Evolutionary conservation across 2,113 vertebrate genomes (phyloP), one percentile per base, ranked within the genome.

Genomic region (Anser brachyrhynchus): DNA sequence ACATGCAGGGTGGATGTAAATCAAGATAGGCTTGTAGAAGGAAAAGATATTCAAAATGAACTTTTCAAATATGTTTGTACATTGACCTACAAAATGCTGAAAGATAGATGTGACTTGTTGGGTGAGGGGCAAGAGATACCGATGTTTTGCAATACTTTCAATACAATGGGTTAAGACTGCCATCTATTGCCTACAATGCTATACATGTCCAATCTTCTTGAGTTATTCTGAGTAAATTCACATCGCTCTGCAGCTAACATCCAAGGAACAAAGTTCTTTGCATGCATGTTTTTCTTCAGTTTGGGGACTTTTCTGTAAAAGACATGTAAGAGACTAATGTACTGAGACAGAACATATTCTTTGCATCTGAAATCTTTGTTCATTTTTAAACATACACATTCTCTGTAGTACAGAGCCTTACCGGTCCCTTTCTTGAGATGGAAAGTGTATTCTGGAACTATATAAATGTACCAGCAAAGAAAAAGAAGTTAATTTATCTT

Each of bases 181-280:
- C 96, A 97, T 95, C 95, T 96, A 94, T 95, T 94, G 96, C 43
- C 78, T 87, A n/a, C 64, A 33, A 17, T 33, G 35, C 10, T 85
- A 46, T 54, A 69, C 31, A 33, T 43, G 29, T 51, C 31, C 37
- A 61, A 11, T 73, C 43, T 44, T 54, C 21, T 33, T 51, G 35
- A n/a, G 26, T 61, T 78, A 59, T 13, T 93, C 39, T 69, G 39
- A 88, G 33, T 16, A 84, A 86, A 25, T 65, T 75, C 11, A 13
- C 4, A 1, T 85, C 6, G 9, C 55, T 84, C n/a, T 46, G 23
- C 28, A 86, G 52, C 39, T 77, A 91, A 77, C 14, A 91, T 20
- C 9, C 35, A 72, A 61, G 20, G 35, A 86, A 35, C 13, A 86
- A 89, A 94, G 51, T 37, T 75, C n/a, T 70, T 75, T 66, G 35